These are phyloP conservation scores for Dendrolimus kikuchii DNA, from an alignment of 1,140 invertebrate genomes.

Conservation along the genomic window DNA sequence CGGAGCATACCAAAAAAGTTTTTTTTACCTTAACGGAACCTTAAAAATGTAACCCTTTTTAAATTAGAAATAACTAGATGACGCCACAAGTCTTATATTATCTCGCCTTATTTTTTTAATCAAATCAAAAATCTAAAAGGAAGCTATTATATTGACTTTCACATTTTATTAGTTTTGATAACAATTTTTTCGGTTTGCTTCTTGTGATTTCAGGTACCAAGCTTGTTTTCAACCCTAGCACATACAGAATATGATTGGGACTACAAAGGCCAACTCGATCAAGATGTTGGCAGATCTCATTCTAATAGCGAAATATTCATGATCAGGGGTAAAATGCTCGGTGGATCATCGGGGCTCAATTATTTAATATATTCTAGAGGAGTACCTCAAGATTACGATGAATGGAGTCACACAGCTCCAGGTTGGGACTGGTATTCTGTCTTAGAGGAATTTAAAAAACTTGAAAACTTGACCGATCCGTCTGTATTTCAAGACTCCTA, in stretches of 20 bases:
- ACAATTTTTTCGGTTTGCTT: not conserved
- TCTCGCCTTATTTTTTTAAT: no score
- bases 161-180: no score
- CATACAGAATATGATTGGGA: slow-evolving; percentile 51
- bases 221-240: slow-evolving; percentile 32
- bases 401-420: slow-evolving; percentile 74
- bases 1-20: no score
- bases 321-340: slow-evolving; percentile 73
- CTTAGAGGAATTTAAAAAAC: slow-evolving; percentile 53
- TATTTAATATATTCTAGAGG: slow-evolving; percentile 87
- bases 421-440: slow-evolving; percentile 88
- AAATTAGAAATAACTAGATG: no score
- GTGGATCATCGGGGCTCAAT: slow-evolving; percentile 83
- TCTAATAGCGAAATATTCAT: slow-evolving; percentile 22
- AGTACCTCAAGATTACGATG: slow-evolving; percentile 82
- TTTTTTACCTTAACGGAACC: no score
- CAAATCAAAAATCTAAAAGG: no score
- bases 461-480: slow-evolving; percentile 49
- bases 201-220: slow-evolving; percentile 39
- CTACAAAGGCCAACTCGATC: slow-evolving; percentile 34
- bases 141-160: no score
- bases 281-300: slow-evolving; percentile 33
- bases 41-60: no score
- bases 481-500: slow-evolving; percentile 30
- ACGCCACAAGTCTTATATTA: no score